These are phyloP conservation scores for Puffinus mauretanicus DNA, from an alignment of 2,113 vertebrate species.

Conservation along the genomic window DNA sequence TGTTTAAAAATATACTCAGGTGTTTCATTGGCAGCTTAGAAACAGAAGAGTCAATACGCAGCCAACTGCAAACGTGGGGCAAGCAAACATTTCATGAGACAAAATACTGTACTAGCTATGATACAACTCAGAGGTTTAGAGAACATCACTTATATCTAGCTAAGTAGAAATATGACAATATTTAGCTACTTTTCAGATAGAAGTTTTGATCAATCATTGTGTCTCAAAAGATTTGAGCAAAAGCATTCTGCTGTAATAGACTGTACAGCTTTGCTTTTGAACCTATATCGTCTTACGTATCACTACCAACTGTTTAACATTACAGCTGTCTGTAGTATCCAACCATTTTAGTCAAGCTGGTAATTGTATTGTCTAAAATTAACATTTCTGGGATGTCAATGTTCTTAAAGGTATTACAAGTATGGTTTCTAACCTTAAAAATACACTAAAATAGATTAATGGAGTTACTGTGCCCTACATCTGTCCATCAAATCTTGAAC, in stretches of 20 bases:
- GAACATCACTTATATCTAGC: background rate
- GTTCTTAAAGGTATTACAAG: background rate
- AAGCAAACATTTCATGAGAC: background rate
- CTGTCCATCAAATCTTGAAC: constrained; percentile 16
- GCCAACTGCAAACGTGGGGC: background rate
- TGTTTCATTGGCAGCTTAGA: constrained; percentile 28
- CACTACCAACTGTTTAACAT: background rate
- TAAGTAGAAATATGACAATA: background rate
- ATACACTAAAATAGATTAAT: background rate
- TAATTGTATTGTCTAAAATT: background rate
- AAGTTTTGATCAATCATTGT: background rate
- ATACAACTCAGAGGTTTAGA: background rate
- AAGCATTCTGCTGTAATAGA: background rate
- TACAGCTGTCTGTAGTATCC: background rate
- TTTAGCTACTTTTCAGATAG: background rate
- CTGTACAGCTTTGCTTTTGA: background rate
- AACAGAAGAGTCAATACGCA: background rate
- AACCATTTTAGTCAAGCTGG: background rate
- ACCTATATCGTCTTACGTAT: background rate
- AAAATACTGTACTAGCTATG: background rate
- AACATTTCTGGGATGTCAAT: background rate
- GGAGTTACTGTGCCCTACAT: background rate
- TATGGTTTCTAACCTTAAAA: background rate
- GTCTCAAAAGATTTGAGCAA: background rate
- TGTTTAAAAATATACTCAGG: constrained; percentile 18